Base-by-base conservation (phyloP, 2,888 invertebrate species). In the Griposia aprilina region DNA sequence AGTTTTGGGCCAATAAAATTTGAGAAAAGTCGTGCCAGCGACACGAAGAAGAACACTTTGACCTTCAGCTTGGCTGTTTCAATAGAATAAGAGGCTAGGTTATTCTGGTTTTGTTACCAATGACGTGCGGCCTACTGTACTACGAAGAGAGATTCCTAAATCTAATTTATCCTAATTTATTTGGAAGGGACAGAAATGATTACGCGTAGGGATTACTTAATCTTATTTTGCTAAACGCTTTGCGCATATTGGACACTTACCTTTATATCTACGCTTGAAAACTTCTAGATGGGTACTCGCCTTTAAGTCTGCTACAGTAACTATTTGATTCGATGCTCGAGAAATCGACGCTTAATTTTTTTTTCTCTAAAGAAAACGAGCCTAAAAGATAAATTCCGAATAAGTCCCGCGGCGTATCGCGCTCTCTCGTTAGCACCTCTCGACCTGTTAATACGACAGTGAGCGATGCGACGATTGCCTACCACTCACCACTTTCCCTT, bases 401-500 rank as follows among this genome's bases (percentile, higher is more conserved):
- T 81, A 63, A 36, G 60, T 36, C 73, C 41, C n/a, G 69, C 41
- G 65, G 55, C 72, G 48, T 82, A 76, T 79, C 73, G 80, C 77
- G 76, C 78, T 69, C 59, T 75, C 87, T 90, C 85, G 88, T 88
- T 89, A 89, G 83, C 85, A 87, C 80, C 89, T 84, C 89, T 86
- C 88, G 76, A 85, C 85, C 87, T 87, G 89, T 81, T 91, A 92
- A 91, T 90, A 87, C 87, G 88, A 90, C 90, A 91, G 83, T 87
- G 92, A 93, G 89, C 87, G 91, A 91, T 90, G 90, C 87, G 85
- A 89, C 88, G 90, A 90, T 90, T 90, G 87, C 84, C 87, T 83
- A 83, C 78, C 78, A 85, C 76, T 85, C 80, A 85, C 76, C 77
- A 86, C 78, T 85, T 81, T 78, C 82, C 85, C 80, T 84, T 86